Evolutionary conservation across 2,113 vertebrate species (phyloP).

Genomic region (Perca flavescens): DNA sequence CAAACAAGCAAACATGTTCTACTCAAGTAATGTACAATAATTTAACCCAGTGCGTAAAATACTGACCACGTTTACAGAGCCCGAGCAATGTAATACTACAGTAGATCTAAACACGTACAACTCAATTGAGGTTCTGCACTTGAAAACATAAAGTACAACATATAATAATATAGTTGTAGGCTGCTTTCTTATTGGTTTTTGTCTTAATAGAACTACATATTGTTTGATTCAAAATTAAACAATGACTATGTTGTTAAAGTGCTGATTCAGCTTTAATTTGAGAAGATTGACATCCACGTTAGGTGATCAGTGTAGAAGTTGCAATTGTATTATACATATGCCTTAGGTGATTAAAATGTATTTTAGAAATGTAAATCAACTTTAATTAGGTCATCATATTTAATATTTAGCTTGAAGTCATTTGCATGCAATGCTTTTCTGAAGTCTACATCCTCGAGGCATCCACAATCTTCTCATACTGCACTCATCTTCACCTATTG

Average conservation of each 20-base stretch:
- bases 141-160: not conserved
- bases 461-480: not conserved
- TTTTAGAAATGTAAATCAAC: not conserved
- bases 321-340: not conserved
- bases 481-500: no score
- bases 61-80: not conserved
- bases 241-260: not conserved
- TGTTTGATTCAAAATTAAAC: not conserved
- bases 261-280: not conserved
- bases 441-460: not conserved
- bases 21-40: not conserved
- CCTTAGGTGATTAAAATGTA: not conserved
- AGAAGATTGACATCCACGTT: not conserved
- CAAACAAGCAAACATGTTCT: not conserved
- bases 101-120: not conserved
- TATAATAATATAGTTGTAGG: not conserved
- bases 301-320: not conserved
- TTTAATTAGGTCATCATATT: not conserved
- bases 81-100: not conserved
- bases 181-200: not conserved
- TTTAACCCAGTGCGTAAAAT: not conserved
- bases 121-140: not conserved
- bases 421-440: not conserved
- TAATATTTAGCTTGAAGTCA: not conserved
- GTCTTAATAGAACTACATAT: not conserved